phyloP scores from a whole-genome alignment of 2,797 vertebrate species.

The Aythya fuligula region DNA sequence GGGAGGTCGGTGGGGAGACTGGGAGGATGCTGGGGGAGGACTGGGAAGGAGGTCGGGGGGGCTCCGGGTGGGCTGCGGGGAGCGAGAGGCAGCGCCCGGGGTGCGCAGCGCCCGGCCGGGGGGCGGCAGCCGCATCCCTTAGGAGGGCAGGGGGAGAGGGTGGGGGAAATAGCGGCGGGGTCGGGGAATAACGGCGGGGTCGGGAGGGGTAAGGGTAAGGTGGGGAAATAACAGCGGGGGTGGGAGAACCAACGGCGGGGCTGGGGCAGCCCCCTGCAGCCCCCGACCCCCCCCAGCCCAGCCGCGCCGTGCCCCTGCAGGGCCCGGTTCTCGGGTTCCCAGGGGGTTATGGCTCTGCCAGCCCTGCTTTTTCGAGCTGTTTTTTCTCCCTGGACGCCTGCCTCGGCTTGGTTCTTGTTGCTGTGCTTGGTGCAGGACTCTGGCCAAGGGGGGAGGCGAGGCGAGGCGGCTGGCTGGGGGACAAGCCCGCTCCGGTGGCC shows the following conservation, averaged over 20 bases:
- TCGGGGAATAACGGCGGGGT: too few species aligned
- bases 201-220: too few species aligned
- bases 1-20: background rate
- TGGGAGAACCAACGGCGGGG: too few species aligned
- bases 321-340: background rate
- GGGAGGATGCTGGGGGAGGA: too few species aligned
- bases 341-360: background rate
- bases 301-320: too few species aligned
- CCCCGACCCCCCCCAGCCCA: background rate
- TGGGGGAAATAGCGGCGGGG: background rate
- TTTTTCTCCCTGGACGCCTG: background rate
- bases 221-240: too few species aligned
- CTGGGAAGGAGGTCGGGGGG: background rate
- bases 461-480: background rate
- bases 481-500: accelerated
- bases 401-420: background rate
- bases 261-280: too few species aligned
- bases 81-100: too few species aligned
- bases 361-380: background rate
- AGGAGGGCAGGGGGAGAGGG: too few species aligned
- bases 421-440: background rate
- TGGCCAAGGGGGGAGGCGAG: background rate
- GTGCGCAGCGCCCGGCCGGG: background rate
- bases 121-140: background rate
- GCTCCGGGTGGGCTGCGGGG: background rate